Evolutionary conservation across 1,140 invertebrate genomes (phyloP).

Genomic region (Drosophila nigrodunni): DNA sequence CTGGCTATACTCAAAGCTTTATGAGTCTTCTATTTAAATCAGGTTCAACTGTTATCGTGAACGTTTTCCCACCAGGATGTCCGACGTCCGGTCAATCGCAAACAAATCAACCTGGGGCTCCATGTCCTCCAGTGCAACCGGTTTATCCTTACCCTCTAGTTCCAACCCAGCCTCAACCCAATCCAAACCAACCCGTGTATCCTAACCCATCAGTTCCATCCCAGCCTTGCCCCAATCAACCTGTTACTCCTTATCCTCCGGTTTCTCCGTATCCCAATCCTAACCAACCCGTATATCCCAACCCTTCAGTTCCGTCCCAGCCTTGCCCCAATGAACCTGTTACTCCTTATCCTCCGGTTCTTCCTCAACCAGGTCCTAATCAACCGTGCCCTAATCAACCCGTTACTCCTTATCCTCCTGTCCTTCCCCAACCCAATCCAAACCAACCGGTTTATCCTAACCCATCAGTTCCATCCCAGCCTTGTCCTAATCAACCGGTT

Average conservation of each 20-base stretch:
- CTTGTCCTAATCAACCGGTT: background rate
- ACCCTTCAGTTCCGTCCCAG: background rate
- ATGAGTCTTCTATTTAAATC: background rate
- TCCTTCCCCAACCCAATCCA: background rate
- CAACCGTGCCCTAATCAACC: background rate
- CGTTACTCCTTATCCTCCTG: background rate
- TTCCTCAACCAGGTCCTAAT: conserved; percentile 3
- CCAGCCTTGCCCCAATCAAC: background rate
- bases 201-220: background rate
- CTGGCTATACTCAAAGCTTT: too few relatives aligned
- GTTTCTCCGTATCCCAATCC: too few relatives aligned
- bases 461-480: background rate
- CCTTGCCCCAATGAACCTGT: conserved; percentile 21
- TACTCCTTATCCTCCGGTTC: background rate
- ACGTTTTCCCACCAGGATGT: conserved; percentile 17
- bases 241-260: background rate
- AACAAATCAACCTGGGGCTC: too few relatives aligned
- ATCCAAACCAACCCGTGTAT: conserved; percentile 1
- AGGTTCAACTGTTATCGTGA: conserved; percentile 26
- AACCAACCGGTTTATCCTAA: conserved; percentile 2
- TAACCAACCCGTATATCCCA: too few relatives aligned
- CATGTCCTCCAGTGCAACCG: background rate
- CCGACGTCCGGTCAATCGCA: background rate
- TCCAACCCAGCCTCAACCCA: background rate
- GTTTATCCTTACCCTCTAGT: background rate